phyloP scores from a whole-genome alignment of 2,113 vertebrate genomes.

The Pomatorhinus ruficollis region DNA sequence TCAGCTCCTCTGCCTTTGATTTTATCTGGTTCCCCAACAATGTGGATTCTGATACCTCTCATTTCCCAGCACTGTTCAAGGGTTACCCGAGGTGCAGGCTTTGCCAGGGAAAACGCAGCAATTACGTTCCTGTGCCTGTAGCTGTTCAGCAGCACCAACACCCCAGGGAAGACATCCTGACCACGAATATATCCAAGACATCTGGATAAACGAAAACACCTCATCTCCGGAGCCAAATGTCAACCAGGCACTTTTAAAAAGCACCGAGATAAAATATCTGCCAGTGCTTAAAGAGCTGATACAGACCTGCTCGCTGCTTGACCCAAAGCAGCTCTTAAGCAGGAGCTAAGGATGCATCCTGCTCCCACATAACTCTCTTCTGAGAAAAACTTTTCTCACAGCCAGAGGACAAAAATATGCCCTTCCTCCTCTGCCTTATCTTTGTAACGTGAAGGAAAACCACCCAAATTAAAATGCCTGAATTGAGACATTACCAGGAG shows the following conservation, averaged over 20 bases:
- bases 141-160: background rate
- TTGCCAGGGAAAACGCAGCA: constrained; percentile 21
- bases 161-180: background rate
- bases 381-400: background rate
- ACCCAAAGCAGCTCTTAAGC: background rate
- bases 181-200: background rate
- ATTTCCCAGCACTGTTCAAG: background rate
- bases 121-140: background rate
- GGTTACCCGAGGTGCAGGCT: background rate
- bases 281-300: background rate
- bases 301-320: background rate
- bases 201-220: constrained; percentile 2
- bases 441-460: background rate
- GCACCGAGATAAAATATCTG: background rate
- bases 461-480: background rate
- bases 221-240: constrained; percentile 25
- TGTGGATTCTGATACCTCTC: background rate
- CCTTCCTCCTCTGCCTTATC: background rate
- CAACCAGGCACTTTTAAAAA: constrained; percentile 18
- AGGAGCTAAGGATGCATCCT: background rate
- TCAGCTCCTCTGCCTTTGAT: background rate
- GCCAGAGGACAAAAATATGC: background rate
- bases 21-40: background rate
- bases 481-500: background rate
- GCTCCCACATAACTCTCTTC: background rate